Base-by-base conservation (phyloP, 2,113 vertebrate genomes). In the Ramphastos sulfuratus region DNA sequence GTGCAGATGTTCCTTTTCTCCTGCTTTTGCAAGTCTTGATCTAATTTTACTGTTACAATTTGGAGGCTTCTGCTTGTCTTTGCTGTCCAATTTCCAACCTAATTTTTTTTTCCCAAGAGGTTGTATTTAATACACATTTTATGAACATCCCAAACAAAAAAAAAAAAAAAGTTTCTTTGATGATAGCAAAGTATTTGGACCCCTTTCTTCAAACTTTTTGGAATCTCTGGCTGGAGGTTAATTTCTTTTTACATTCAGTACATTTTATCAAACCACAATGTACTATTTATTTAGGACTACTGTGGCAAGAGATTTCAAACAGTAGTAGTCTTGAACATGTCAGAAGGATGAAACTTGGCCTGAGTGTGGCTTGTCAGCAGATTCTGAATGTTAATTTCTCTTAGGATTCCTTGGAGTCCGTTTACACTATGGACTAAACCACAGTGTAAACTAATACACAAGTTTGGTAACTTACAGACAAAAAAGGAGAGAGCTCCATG, bases 171-270 rank as follows among this genome's bases (percentile, higher is more conserved):
- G 21, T 31, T 46, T 35, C 71, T 94, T 72, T 85, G 70, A 72
- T 76, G 71, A 30, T 54, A 46, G 39, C 1, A 4, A 82, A 79
- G 30, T 82, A 58, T 84, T 95, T 92, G 87, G 90, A 66, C 74
- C 46, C 37, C 66, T 94, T 70, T 39, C 15, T 94, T 75, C 30
- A 60, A 70, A 58, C 77, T 52, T 80, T 69, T 74, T 87, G 46
- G 23, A 82, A 87, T 80, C 81, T 25, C 52, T 65, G 50, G 39
- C 75, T 76, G 16, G 7, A 61, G 78, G 28, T 92, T 89, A 16
- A 66, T 70, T 85, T 96, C 42, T 91, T 93, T 82, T 79, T 70
- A 18, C 67, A 63, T 95, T 93, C 92, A 85, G 91, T 89, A 90
- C 78, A 92, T 96, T 93, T 92, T 92, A 73, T 87, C 81, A 89